Base-by-base conservation (phyloP, 2,113 vertebrate species). In the Emberiza fucata region DNA sequence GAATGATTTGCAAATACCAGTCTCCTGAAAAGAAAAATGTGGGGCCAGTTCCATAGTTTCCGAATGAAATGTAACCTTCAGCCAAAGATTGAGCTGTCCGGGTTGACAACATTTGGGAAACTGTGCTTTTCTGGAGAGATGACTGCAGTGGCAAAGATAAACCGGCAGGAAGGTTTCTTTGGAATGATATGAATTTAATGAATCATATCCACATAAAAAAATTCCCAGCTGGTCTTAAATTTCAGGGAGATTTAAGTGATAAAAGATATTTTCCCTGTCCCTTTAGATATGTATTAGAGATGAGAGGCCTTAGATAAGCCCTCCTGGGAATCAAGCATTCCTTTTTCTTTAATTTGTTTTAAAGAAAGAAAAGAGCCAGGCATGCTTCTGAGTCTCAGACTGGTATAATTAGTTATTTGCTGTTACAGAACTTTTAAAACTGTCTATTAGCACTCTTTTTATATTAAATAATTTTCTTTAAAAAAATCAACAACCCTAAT, bases 211-310 rank as follows among this genome's bases (percentile, higher is more conserved):
- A 95, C 94, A 91, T 96, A 81, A 97, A 98, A 98, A 97, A 98
- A 98, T 91, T 98, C 97, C 98, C 98, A 98, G 98, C 98, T 98
- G 98, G 98, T 98, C 98, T 97, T 98, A 98, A 98, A 98, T 98
- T 98, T 98, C 98, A 98, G 98, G 98, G 98, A 98, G 98, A 98
- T 98, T 97, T 98, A 97, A 98, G 97, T 97, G 97, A 98, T 98
- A 98, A 98, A 98, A 98, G 98, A 97, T 97, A 97, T 98, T 98
- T 98, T 98, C 95, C 88, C 97, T 95, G 59, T 97, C 97, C 97
- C 95, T 97, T 98, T 97, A 98, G 97, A 98, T 98, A 96, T 97
- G 96, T 97, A 97, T 98, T 98, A 96, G 97, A 98, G 96, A 97
- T 79, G 92, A 98, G 97, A 97, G 92, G 92, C 94, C 97, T 72